Percentiles rank a stretch among this genome's conserved stretches.
Conservation (phyloP, 2,888 invertebrate species). For the Periphyllus acericola region DNA sequence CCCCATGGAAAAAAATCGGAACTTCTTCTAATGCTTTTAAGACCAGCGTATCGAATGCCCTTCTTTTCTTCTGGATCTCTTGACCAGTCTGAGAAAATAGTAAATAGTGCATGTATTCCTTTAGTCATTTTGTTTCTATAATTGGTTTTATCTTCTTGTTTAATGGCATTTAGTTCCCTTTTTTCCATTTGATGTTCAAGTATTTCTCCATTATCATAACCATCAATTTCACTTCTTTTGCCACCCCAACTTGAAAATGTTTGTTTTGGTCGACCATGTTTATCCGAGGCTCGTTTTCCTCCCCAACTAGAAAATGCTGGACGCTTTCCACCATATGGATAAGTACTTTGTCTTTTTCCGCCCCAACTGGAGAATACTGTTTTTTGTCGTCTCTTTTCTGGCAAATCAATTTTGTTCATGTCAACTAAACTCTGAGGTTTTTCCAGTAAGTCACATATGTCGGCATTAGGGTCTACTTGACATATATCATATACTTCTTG, state of each 20-base stretch:
- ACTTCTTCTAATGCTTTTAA: slow-evolving; percentile 63
- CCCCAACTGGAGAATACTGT: slow-evolving; percentile 64
- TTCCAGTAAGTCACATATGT: slow-evolving; percentile 45
- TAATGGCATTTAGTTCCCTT: slow-evolving; percentile 52
- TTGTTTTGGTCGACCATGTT: slow-evolving; percentile 51
- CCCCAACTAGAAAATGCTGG: slow-evolving; percentile 65
- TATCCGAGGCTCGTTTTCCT: slow-evolving; percentile 64
- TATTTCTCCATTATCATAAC: slow-evolving; percentile 46
- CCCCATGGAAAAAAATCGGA: slow-evolving; percentile 67
- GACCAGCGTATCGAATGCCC: slow-evolving; percentile 57
- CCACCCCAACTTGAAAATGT: slow-evolving; percentile 66
- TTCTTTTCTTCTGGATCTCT: slow-evolving; percentile 63
- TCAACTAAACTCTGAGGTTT: slow-evolving; percentile 6
- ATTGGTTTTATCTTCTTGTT: slow-evolving; percentile 52
- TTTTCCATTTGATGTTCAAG: slow-evolving; percentile 51
- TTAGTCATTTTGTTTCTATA: slow-evolving; percentile 55
- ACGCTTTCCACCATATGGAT: slow-evolving; percentile 63
- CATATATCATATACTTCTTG: slow-evolving; percentile 54
- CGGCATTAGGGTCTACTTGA: slow-evolving; percentile 36
- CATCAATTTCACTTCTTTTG: slow-evolving; percentile 63
- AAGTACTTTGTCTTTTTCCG: slow-evolving; percentile 63
- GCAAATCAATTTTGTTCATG: slow-evolving; percentile 6
- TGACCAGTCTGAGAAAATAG: slow-evolving; percentile 63
- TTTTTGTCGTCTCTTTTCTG: slow-evolving; percentile 57
- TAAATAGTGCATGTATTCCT: slow-evolving; percentile 61